Percentiles rank a stretch among this genome's conserved stretches.
Conservation (phyloP, 2,797 vertebrate species). For the Ptychadena robeensis region DNA sequence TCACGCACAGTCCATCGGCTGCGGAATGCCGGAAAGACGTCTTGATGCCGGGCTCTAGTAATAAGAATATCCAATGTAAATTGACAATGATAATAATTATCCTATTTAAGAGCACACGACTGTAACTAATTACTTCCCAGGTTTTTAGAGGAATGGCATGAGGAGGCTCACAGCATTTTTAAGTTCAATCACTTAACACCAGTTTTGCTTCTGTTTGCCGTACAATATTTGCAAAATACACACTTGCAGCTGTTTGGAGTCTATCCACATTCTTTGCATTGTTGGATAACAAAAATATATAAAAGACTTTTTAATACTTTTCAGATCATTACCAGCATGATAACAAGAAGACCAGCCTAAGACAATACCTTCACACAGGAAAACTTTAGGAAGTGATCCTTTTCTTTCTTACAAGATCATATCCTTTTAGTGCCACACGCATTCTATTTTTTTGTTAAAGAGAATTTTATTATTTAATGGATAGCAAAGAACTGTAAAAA, state of each 20-base stretch:
- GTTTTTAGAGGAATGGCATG: slow-evolving; percentile 11
- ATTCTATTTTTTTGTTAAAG: neutral
- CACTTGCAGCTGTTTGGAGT: slow-evolving; percentile 22
- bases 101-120: slow-evolving; percentile 8
- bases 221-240: slow-evolving; percentile 38
- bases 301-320: slow-evolving; percentile 17
- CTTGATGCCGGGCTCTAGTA: too few species aligned
- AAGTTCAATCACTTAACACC: slow-evolving; percentile 22
- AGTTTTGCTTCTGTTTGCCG: slow-evolving; percentile 38
- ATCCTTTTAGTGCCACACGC: neutral
- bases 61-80: slow-evolving; percentile 1
- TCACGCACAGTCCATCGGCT: too few species aligned
- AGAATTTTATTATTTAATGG: neutral
- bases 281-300: slow-evolving; percentile 34
- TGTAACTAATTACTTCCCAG: slow-evolving; percentile 53
- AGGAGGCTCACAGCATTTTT: neutral
- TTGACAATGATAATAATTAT: slow-evolving; percentile 13
- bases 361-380: neutral
- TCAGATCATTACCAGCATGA: slow-evolving; percentile 36
- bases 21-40: too few species aligned
- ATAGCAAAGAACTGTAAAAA: neutral
- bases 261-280: slow-evolving; percentile 43
- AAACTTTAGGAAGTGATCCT: slow-evolving; percentile 13
- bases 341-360: neutral
- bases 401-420: neutral